A percentile compares a stretch with the other conserved stretches of the same genome.
Evolutionary conservation across 30 jellyfish, hydroid and myxozoan species (phyloP).

Genomic region (Aurelia coerulea): DNA sequence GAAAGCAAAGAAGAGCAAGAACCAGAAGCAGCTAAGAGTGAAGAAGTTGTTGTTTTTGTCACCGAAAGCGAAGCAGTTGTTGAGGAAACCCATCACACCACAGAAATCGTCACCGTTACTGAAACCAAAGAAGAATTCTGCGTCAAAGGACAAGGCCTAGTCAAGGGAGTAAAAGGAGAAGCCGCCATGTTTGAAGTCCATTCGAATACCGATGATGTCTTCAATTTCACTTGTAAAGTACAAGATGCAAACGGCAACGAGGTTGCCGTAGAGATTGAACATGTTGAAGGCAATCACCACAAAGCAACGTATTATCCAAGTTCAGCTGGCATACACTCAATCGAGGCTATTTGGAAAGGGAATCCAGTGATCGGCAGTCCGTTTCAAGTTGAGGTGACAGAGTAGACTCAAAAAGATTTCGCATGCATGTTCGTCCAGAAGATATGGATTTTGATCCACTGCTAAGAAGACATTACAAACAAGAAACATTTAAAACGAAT

Average conservation of each 20-base stretch:
- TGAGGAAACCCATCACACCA: conserved; percentile 32
- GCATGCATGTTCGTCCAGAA: no score
- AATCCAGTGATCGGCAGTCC: conserved; percentile 54
- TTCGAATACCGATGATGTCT: conserved; percentile 7
- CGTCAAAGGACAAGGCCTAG: conserved; percentile 55
- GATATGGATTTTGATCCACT: no score
- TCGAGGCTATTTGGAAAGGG: conserved; percentile 64
- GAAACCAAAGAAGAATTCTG: conserved; percentile 48
- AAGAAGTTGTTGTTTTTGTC: conserved; percentile 59
- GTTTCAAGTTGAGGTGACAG: conserved; percentile 40
- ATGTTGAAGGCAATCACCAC: conserved; percentile 16
- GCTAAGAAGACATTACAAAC: no score
- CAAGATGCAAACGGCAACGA: conserved; percentile 60
- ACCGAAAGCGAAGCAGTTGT: conserved; percentile 64
- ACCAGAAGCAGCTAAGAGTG: conserved; percentile 18
- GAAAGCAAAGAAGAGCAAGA: conserved; percentile 15
- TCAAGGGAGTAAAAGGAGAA: conserved; percentile 24
- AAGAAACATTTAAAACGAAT: no score
- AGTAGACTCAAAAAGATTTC: no score
- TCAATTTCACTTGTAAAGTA: conserved; percentile 39
- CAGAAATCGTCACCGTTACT: background rate
- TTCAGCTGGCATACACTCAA: conserved; percentile 39
- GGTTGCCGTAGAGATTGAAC: conserved; percentile 58
- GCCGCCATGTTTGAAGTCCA: conserved; percentile 56
- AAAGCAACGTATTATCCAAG: conserved; percentile 59